Evolutionary conservation across 2,888 invertebrate genomes (phyloP), one percentile per base, ranked within the genome.

Genomic region (Sialis fuliginosa): DNA sequence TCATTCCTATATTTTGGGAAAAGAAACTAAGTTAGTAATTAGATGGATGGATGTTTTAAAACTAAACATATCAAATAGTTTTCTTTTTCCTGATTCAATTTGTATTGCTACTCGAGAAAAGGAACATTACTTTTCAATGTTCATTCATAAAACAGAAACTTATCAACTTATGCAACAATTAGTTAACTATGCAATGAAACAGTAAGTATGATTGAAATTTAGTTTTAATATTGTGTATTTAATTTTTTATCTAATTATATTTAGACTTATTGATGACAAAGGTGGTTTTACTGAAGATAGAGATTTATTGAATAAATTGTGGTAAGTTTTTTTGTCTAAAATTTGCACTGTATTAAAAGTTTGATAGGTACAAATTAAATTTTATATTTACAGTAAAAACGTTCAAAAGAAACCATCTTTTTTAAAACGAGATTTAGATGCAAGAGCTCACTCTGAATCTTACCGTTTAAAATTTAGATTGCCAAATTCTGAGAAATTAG

Each of bases 101-200:
- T 81, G 80, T 64, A 76, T 95, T 6, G 78, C 80, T 13, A 92
- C 93, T 0, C 75, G 90, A 52, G 85, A 90, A 55, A 82, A 80
- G 56, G 76, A 87, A 67, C 85, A 89, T 68, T 81, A 83, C 61
- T 98, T 97, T 66, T 91, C 89, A 6, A 78, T 96, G 78, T 84
- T 97, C 58, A 66, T 92, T 53, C 84, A 80, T 60, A 86, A 88
- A 60, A 78, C 77, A 47, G 95, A 97, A 63, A 91, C 93, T 0
- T 93, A 84, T 64, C 75, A 80, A 10, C 64, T 97, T 54, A 93
- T 96, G 81, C 87, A 92, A 59, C 96, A 96, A 62, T 70, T 98
- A 39, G 90, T 92, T 46, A 96, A 96, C 69, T 79, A 96, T 68
- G 95, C 96, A 48, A 95, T 97, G 81, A 92, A 91, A 72, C 80